Base-by-base conservation (phyloP, 2,113 vertebrate genomes). In the Xerus inauris region DNA sequence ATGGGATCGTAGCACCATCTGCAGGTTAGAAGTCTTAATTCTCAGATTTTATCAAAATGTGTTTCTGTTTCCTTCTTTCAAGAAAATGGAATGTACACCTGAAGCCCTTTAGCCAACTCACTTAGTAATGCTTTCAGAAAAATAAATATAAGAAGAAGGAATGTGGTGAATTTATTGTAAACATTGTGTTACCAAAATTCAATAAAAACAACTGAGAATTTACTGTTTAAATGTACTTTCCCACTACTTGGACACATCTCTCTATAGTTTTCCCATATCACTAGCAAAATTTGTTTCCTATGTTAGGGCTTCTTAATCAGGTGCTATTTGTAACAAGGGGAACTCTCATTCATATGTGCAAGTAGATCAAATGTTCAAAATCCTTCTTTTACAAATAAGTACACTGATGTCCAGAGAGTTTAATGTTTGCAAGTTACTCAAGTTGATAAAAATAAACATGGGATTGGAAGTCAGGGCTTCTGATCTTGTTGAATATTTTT, bases 1-100 rank as follows among this genome's bases (percentile, higher is more conserved):
- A 86, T 95, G 79, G 47, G 14, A 87, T 76, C 19, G 97, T 85
- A 97, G 96, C 96, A 80, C 98, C 98, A 97, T 71, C 98, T 98
- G 77, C 92, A 97, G 90, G 95, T 80, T 93, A 32, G 57, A 96
- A 87, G 6, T 85, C 26, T 92, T 64, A 93, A 89, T 89, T 79
- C 45, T 77, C 16, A 91, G 3, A 64, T 40, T 91, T 84, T 71
- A 45, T 42, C n/a, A 83, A 93, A 67, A 45, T 16, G 0, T 85
- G 45, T 76, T 69, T 32, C 3, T 88, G 24, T 73, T 64, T 38
- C 77, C 5, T 80, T 82, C 30, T 71, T 64, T 88, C 57, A 94
- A 89, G 12, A 11, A 87, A 94, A 65, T 54, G 3, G 10, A 54
- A 9, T 59, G 3, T 42, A 80, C 83, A 65, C 16, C 59, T 87